phyloP scores from a whole-genome alignment of 2,113 vertebrate species.

The Calidris pygmaea region DNA sequence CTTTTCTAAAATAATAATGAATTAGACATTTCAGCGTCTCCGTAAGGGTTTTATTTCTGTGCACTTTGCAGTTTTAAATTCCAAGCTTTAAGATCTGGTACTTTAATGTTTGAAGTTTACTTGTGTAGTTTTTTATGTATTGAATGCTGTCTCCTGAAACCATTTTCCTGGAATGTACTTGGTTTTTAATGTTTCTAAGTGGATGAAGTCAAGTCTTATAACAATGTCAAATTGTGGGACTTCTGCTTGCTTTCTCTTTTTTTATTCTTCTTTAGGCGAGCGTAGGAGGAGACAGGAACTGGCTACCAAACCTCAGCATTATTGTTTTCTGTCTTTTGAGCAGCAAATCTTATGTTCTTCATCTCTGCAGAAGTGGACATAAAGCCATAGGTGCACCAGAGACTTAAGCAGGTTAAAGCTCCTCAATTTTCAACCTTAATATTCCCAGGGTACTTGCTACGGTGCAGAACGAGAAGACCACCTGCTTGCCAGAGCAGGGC shows the following conservation, averaged over 20 bases:
- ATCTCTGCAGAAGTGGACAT: neutral
- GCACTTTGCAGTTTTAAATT: slow-evolving; percentile 67
- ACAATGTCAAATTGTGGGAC: neutral
- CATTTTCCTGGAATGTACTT: neutral
- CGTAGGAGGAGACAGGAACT: neutral
- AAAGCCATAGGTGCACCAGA: neutral
- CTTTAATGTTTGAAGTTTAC: slow-evolving; percentile 41
- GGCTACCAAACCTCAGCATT: neutral
- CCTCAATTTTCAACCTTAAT: neutral
- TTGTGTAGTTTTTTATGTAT: slow-evolving; percentile 9
- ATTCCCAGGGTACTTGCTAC: neutral
- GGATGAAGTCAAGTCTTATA: neutral
- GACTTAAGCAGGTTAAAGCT: neutral
- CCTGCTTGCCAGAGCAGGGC: neutral
- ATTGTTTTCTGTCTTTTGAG: neutral
- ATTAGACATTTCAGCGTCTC: slow-evolving; percentile 63
- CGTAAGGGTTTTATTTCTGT: slow-evolving; percentile 63
- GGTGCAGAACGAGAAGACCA: neutral
- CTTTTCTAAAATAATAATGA: slow-evolving; percentile 77
- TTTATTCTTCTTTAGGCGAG: neutral
- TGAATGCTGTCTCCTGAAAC: slow-evolving; percentile 5
- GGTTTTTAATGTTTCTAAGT: neutral
- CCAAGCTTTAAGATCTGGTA: slow-evolving; percentile 11
- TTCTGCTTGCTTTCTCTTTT: neutral
- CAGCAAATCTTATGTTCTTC: neutral